Conservation (phyloP, 1,140 invertebrate genomes). For the Dreissena rostriformis region DNA sequence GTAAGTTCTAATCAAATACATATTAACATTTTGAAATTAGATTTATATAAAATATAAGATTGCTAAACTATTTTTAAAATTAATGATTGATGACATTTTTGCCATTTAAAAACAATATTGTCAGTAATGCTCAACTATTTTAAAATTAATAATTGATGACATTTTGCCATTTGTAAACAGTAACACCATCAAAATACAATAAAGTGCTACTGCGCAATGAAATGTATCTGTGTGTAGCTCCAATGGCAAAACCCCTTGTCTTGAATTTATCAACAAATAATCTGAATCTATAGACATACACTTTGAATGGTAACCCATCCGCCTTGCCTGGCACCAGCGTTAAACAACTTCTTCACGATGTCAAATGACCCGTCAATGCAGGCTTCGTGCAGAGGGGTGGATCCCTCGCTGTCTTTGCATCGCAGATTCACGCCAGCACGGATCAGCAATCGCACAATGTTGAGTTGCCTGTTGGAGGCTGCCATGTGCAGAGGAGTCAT, state of each 20-base stretch:
- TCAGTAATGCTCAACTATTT: too few relatives aligned
- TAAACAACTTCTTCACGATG: constrained; percentile 77
- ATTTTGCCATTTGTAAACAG: too few relatives aligned
- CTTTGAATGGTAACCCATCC: constrained; percentile 73
- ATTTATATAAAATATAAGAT: too few relatives aligned
- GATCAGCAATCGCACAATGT: constrained; percentile 88
- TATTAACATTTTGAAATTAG: too few relatives aligned
- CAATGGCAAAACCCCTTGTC: neutral
- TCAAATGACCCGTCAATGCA: constrained; percentile 79
- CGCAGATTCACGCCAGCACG: constrained; percentile 85
- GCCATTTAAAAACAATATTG: neutral
- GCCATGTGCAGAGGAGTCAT: constrained; percentile 91
- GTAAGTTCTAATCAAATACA: too few relatives aligned
- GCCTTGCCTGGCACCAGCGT: constrained; percentile 71
- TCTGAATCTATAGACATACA: constrained; percentile 60
- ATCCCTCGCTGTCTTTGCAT: constrained; percentile 79
- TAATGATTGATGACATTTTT: neutral
- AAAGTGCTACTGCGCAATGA: neutral
- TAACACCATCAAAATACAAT: neutral
- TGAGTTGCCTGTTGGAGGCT: constrained; percentile 88
- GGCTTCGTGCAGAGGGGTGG: constrained; percentile 81
- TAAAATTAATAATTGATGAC: too few relatives aligned
- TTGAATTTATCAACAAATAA: neutral
- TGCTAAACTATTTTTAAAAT: too few relatives aligned
- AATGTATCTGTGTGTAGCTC: neutral